A percentile compares a stretch with the other conserved stretches of the same genome.
Conservation (phyloP, 2,113 vertebrate species). For the Bettongia penicillata region DNA sequence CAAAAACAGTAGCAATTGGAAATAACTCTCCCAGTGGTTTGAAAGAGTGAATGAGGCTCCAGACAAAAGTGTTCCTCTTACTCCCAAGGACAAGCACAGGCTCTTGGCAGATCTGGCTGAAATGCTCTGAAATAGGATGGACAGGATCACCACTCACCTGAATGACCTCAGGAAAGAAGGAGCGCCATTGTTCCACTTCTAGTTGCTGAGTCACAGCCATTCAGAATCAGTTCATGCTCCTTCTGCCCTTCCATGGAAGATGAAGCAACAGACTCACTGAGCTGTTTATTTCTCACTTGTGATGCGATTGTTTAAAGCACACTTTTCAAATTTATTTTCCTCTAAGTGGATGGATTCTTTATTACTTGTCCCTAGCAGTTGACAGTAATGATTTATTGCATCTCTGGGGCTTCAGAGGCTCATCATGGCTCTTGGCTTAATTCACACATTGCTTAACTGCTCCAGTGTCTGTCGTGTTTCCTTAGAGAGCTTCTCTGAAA, state of each 20-base stretch:
- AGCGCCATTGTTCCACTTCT: slow-evolving; percentile 18
- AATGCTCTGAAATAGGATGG: slow-evolving; percentile 53
- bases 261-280: slow-evolving; percentile 58
- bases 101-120: slow-evolving; percentile 24
- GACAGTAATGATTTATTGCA: slow-evolving; percentile 74
- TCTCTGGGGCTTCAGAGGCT: slow-evolving; percentile 65
- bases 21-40: not conserved
- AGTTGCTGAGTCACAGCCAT: slow-evolving; percentile 61
- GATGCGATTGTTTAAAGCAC: slow-evolving; percentile 72
- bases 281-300: slow-evolving; percentile 67
- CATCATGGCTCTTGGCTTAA: slow-evolving; percentile 58
- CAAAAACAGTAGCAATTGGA: slow-evolving; percentile 13
- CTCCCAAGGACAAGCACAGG: slow-evolving; percentile 43
- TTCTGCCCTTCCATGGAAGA: slow-evolving; percentile 61
- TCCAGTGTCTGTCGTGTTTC: slow-evolving; percentile 62
- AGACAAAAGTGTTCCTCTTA: not conserved
- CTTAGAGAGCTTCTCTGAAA: slow-evolving; percentile 36
- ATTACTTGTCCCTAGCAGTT: slow-evolving; percentile 69
- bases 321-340: slow-evolving; percentile 72
- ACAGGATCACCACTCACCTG: slow-evolving; percentile 25
- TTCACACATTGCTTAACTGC: slow-evolving; percentile 65
- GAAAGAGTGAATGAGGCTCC: slow-evolving; percentile 6
- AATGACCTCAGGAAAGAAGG: slow-evolving; percentile 48
- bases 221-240: slow-evolving; percentile 26
- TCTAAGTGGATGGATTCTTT: slow-evolving; percentile 75